Percentiles rank a stretch among this genome's conserved stretches.
Conservation (phyloP, 2,797 vertebrate species). For the Xyrichtys novacula region DNA sequence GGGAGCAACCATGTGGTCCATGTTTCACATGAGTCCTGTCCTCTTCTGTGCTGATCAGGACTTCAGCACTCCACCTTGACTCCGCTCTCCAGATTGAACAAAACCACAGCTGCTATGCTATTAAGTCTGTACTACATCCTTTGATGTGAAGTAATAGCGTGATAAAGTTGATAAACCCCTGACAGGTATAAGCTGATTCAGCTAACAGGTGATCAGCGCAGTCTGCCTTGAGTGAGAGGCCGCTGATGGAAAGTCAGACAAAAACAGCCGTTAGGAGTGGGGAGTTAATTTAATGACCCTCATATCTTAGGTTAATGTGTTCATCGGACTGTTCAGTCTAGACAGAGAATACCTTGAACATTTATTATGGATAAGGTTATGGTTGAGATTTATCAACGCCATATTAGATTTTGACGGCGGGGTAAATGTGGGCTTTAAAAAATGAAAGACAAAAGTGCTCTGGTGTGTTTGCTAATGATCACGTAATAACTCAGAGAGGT, state of each 20-base stretch:
- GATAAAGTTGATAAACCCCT: not conserved
- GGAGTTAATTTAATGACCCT: constrained; percentile 67
- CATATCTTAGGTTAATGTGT: constrained; percentile 71
- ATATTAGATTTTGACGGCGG: constrained; percentile 64
- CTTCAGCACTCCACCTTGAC: not conserved
- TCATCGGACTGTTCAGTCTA: constrained; percentile 67
- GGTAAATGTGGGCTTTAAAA: constrained; percentile 61
- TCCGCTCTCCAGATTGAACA: not conserved
- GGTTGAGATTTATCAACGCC: constrained; percentile 65
- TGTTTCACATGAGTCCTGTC: no score
- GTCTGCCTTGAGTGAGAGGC: constrained; percentile 2
- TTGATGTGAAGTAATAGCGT: not conserved
- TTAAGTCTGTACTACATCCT: not conserved
- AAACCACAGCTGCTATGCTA: not conserved
- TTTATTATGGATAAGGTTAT: constrained; percentile 53
- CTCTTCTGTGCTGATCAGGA: not conserved
- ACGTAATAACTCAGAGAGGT: constrained; percentile 47
- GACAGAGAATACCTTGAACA: constrained; percentile 62
- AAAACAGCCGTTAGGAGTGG: constrained; percentile 45
- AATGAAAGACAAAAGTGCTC: constrained; percentile 53
- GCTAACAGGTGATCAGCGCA: constrained; percentile 33
- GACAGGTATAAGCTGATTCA: not conserved
- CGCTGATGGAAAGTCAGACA: constrained; percentile 44
- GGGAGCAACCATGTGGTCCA: no score
- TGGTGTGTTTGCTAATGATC: constrained; percentile 65